Evolutionary conservation across 92 coral and sea anemone species (phyloP).

Genomic region (Heliopora coerulea): DNA sequence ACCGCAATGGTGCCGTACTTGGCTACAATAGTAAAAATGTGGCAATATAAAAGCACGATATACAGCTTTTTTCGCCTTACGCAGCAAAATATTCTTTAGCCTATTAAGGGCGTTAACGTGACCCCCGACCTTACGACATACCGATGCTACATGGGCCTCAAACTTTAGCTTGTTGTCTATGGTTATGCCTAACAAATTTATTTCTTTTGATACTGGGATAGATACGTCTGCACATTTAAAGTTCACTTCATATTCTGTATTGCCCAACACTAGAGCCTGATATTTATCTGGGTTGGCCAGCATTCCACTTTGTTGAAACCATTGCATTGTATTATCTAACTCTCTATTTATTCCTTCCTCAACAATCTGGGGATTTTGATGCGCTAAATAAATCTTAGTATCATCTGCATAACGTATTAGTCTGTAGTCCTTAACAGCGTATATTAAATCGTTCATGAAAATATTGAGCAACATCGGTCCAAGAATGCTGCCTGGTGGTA

Average conservation of each 20-base stretch:
- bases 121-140: constrained; percentile 55
- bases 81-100: constrained; percentile 51
- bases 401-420: constrained; percentile 47
- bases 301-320: constrained; percentile 62
- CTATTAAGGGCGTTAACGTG: constrained; percentile 59
- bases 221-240: constrained; percentile 38
- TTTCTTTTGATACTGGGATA: constrained; percentile 33
- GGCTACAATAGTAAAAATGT: constrained; percentile 52
- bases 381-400: constrained; percentile 32
- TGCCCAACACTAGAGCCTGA: constrained; percentile 55
- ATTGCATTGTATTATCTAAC: constrained; percentile 43
- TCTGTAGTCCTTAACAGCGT: constrained; percentile 26
- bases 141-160: constrained; percentile 39
- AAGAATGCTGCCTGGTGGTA: constrained; percentile 45
- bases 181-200: constrained; percentile 47
- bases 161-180: constrained; percentile 47
- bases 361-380: constrained; percentile 31
- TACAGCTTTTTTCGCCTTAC: constrained; percentile 51
- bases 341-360: constrained; percentile 47
- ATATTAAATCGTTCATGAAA: constrained; percentile 48
- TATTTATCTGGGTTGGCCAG: constrained; percentile 56
- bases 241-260: constrained; percentile 37
- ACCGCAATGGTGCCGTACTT: constrained; percentile 53
- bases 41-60: constrained; percentile 57
- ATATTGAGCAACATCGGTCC: constrained; percentile 53